phyloP scores from a whole-genome alignment of 2,113 vertebrate species.

The Epinephelus moara region DNA sequence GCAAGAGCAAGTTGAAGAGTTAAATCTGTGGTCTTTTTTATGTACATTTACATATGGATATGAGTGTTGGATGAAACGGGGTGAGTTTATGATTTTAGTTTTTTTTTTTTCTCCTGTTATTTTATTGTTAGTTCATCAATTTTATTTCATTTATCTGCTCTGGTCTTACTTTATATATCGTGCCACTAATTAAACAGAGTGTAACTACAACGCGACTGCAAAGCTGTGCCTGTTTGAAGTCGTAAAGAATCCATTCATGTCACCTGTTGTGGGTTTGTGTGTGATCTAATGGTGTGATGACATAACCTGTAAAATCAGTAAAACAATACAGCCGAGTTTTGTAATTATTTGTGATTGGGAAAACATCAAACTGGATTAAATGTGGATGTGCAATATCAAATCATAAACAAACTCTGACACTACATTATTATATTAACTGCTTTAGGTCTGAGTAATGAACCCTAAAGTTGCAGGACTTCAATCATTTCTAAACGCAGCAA shows the following conservation, averaged over 20 bases:
- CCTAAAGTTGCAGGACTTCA: not conserved
- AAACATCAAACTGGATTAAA: not conserved
- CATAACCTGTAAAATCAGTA: not conserved
- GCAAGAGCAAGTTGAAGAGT: constrained; percentile 16
- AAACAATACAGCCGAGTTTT: not conserved
- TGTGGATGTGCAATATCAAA: not conserved
- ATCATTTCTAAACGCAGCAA: not conserved
- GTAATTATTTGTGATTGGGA: constrained; percentile 19
- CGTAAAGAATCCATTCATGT: not conserved
- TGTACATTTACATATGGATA: constrained; percentile 59
- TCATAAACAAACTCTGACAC: not conserved
- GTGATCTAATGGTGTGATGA: constrained; percentile 1
- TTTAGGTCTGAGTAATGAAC: constrained; percentile 3
- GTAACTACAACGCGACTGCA: not conserved
- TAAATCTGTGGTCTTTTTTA: constrained; percentile 46
- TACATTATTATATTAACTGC: not conserved
- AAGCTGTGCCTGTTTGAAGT: not conserved
- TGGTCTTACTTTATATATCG: constrained; percentile 18
- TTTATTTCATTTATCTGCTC: constrained; percentile 24
- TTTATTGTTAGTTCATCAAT: constrained; percentile 50
- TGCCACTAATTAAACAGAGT: constrained; percentile 29
- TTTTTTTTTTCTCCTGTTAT: constrained; percentile 2
- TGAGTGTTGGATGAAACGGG: constrained; percentile 59
- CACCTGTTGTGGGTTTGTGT: constrained; percentile 6
- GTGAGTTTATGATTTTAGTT: constrained; percentile 46